Evolutionary conservation across 2,797 vertebrate genomes (phyloP), one percentile per base, ranked within the genome.

Genomic region (Crocodylus rhombifer): DNA sequence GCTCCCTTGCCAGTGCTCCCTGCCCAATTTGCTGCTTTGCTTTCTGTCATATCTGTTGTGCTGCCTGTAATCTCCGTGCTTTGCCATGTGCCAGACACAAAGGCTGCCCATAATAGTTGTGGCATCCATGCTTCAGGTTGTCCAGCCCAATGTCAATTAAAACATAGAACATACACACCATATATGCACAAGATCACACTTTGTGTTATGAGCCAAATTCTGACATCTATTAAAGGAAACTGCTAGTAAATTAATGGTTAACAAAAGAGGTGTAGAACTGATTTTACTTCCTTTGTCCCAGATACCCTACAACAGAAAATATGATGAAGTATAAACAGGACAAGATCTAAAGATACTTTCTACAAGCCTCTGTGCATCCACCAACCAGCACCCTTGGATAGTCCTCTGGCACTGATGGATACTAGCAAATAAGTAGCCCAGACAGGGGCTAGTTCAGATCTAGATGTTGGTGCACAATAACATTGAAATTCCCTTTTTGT

Each of bases 181-280:
- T 55, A 42, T 36, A 83, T 30, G 23, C 42, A 73, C 75, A 30
- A 21, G 36, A 0, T 15, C 23, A 75, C 13, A 75, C 26, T 60
- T 80, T 33, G 10, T 16, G 42, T 82, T 91, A 73, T 80, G n/a
- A 87, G 76, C 21, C 14, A 9, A 84, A 3, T 84, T 88, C 67
- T 60, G 36, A 6, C 7, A 9, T 82, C 84, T 89, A 23, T 94
- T 84, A 77, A 33, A 74, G 2, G 87, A 33, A 87, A 86, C 84
- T 86, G 84, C 90, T 87, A 42, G n/a, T 76, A 86, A 56, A 84
- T 77, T 76, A 90, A 87, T 92, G 58, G 4, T 5, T 81, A 87
- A 77, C 87, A 88, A 90, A 86, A 13, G 84, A 64, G 20, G 15
- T 73, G 69, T 73, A 25, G 12, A 51, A 73, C 69, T 42, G 23